phyloP scores from a whole-genome alignment of 2,113 vertebrate genomes.

The Chascanopsetta lugubris region DNA sequence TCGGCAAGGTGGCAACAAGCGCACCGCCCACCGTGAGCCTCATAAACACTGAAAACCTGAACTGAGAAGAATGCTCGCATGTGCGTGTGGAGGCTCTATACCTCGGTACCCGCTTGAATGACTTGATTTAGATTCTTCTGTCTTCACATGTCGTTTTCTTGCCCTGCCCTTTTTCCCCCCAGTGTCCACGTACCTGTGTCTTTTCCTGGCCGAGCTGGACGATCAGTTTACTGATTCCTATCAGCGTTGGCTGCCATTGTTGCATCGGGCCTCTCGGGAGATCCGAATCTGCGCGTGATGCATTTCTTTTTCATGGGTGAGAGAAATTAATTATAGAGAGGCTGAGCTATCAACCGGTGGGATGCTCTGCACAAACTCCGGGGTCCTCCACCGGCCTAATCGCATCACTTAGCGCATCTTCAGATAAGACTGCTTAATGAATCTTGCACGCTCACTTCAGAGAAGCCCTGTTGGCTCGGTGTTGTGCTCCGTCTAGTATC shows the following conservation, averaged over 20 bases:
- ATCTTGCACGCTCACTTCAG: constrained; percentile 57
- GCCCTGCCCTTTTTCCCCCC: too few species aligned
- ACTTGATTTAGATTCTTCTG: too few species aligned
- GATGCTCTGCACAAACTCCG: constrained; percentile 45
- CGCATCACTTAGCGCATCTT: constrained; percentile 64
- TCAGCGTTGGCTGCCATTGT: constrained; percentile 39
- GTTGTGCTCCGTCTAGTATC: constrained; percentile 28
- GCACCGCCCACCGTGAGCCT: too few species aligned
- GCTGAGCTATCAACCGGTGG: constrained; percentile 65
- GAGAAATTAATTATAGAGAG: constrained; percentile 72
- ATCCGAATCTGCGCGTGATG: constrained; percentile 49
- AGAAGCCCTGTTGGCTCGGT: constrained; percentile 42
- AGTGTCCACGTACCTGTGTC: too few species aligned
- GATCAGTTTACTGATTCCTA: constrained; percentile 54
- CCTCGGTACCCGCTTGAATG: too few species aligned
- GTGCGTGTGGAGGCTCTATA: too few species aligned
- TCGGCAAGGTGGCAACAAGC: too few species aligned
- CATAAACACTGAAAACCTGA: too few species aligned
- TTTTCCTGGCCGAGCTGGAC: too few species aligned
- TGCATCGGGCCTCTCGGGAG: constrained; percentile 60
- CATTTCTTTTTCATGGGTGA: constrained; percentile 21
- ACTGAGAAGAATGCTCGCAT: too few species aligned
- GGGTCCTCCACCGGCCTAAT: constrained; percentile 66
- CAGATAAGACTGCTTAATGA: constrained; percentile 71
- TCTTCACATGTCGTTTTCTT: too few species aligned